Evolutionary conservation across 2,797 vertebrate genomes (phyloP).

Genomic region (Cossypha polioptera): DNA sequence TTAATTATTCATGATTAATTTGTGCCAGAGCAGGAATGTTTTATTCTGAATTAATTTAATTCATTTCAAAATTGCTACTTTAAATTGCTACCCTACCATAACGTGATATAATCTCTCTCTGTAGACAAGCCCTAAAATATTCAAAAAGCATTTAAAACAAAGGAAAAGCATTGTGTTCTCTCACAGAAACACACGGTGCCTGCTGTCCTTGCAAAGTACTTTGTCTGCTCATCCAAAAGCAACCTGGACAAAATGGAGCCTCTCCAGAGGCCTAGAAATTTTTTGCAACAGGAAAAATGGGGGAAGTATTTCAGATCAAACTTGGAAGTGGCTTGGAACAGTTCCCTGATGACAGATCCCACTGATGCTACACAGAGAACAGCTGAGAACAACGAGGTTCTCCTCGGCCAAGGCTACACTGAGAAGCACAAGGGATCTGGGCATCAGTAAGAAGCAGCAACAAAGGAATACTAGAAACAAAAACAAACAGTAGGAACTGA

Average conservation of each 20-base stretch:
- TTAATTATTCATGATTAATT: constrained; percentile 70
- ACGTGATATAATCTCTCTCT: constrained; percentile 59
- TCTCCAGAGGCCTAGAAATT: neutral
- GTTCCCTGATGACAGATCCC: neutral
- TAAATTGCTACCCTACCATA: constrained; percentile 59
- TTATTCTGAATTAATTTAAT: constrained; percentile 66
- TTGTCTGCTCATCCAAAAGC: neutral
- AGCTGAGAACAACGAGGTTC: neutral
- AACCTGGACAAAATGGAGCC: constrained; percentile 17
- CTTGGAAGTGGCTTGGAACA: neutral
- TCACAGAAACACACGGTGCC: neutral
- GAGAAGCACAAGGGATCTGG: neutral
- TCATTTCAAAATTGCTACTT: constrained; percentile 62
- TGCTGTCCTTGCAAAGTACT: neutral
- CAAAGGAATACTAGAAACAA: neutral
- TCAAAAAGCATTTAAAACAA: constrained; percentile 65
- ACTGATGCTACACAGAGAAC: neutral
- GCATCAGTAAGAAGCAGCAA: neutral
- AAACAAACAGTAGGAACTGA: neutral
- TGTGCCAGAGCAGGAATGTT: constrained; percentile 60
- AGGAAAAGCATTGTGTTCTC: neutral
- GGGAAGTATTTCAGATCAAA: neutral
- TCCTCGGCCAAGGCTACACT: rapidly evolving
- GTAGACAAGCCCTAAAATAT: constrained; percentile 62
- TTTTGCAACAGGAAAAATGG: neutral